Conservation (phyloP, 1,140 invertebrate species). For the Lethrus apterus region DNA sequence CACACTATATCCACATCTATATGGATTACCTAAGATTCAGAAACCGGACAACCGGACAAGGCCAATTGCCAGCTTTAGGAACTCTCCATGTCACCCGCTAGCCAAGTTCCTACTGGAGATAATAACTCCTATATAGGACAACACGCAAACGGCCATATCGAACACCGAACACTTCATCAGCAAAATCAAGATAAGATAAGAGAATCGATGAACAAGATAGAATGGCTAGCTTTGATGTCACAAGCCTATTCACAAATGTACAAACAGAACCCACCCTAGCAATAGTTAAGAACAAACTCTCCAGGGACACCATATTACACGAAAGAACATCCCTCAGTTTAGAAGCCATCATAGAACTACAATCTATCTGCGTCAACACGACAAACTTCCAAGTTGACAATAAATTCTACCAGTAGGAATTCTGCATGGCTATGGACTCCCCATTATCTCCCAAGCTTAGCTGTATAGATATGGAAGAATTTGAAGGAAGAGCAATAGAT, state of each 20-base stretch:
- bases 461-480: background rate
- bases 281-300: slow-evolving; percentile 9
- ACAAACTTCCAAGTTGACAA: too few relatives aligned
- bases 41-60: slow-evolving; percentile 15
- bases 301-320: slow-evolving; percentile 11
- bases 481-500: too few relatives aligned
- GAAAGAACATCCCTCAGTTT: slow-evolving; percentile 11
- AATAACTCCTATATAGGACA: background rate
- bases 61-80: slow-evolving; percentile 17
- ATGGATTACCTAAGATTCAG: slow-evolving; percentile 23
- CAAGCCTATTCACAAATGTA: slow-evolving; percentile 20
- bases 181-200: background rate
- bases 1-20: slow-evolving; percentile 23
- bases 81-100: slow-evolving; percentile 14
- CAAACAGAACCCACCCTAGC: background rate
- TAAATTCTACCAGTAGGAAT: background rate
- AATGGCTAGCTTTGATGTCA: slow-evolving; percentile 21
- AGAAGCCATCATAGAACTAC: background rate
- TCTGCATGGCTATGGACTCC: background rate
- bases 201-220: background rate
- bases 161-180: slow-evolving; percentile 18
- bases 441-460: background rate
- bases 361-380: too few relatives aligned
- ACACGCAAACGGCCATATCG: slow-evolving; percentile 3
- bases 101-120: slow-evolving; percentile 6